Conservation (phyloP, 2,797 vertebrate genomes). For the Varecia variegata region DNA sequence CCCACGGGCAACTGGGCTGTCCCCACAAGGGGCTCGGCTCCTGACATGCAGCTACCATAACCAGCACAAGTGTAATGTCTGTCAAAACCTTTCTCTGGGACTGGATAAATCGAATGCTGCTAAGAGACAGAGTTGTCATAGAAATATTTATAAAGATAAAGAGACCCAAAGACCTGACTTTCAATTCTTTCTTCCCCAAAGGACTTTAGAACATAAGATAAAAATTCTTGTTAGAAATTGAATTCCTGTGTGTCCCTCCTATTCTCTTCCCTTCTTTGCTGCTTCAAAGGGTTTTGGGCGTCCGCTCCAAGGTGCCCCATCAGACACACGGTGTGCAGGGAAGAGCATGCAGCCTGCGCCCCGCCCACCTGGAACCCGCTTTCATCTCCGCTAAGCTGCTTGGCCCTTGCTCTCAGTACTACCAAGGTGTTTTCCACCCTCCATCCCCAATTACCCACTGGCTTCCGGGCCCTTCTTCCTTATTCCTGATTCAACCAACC, state of each 20-base stretch:
- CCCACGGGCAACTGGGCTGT: neutral
- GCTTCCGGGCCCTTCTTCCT: neutral
- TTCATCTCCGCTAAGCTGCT: neutral
- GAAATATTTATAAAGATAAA: neutral
- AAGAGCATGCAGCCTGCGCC: neutral
- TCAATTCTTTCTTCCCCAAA: neutral
- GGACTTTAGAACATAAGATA: neutral
- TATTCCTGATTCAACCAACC: neutral
- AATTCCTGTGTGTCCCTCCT: neutral
- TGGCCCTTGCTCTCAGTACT: neutral
- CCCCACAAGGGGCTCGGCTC: neutral
- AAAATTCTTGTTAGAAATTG: neutral
- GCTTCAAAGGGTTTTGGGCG: neutral
- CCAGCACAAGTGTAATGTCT: neutral
- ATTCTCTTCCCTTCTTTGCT: neutral
- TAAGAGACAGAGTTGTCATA: neutral
- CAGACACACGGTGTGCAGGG: neutral
- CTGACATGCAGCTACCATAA: no score
- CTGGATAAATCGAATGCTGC: neutral
- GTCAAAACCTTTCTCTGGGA: neutral
- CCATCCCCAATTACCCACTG: neutral
- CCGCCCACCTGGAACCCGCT: rapidly evolving
- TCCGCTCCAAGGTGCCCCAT: neutral
- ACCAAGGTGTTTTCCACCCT: neutral
- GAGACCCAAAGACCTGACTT: neutral